Evolutionary conservation across 2,888 invertebrate genomes (phyloP).

Genomic region (Beris morrisii): DNA sequence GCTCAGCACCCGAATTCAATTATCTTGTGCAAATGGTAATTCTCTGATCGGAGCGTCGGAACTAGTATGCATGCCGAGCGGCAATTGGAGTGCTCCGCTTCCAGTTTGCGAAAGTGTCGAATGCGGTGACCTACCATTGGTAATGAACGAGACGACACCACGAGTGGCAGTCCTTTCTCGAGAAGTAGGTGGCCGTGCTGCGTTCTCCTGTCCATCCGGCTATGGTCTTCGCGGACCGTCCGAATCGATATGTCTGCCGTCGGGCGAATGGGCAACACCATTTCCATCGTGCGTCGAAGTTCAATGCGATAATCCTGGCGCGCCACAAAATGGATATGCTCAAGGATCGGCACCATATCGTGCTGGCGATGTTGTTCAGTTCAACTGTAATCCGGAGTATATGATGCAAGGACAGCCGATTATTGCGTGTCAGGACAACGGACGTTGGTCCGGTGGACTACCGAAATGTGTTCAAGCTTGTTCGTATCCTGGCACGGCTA

Average conservation of each 20-base stretch:
- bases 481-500: slow-evolving; percentile 84
- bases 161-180: slow-evolving; percentile 74
- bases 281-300: slow-evolving; percentile 80
- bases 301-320: slow-evolving; percentile 73
- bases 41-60: slow-evolving; percentile 75
- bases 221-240: slow-evolving; percentile 74
- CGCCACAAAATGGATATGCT: slow-evolving; percentile 77
- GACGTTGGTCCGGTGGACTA: slow-evolving; percentile 79
- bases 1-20: slow-evolving; percentile 72
- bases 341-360: slow-evolving; percentile 77
- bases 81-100: slow-evolving; percentile 81
- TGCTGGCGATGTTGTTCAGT: slow-evolving; percentile 83
- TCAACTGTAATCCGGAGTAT: slow-evolving; percentile 84
- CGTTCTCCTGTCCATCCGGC: slow-evolving; percentile 77
- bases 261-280: slow-evolving; percentile 78
- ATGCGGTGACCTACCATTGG: slow-evolving; percentile 72
- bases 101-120: slow-evolving; percentile 86
- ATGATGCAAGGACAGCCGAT: slow-evolving; percentile 91
- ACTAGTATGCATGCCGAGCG: slow-evolving; percentile 76
- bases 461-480: slow-evolving; percentile 88
- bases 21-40: slow-evolving; percentile 79
- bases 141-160: slow-evolving; percentile 63
- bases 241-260: slow-evolving; percentile 74
- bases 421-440: slow-evolving; percentile 84
- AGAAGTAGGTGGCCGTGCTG: slow-evolving; percentile 78